Evolutionary conservation across 2,888 invertebrate species (phyloP).

Genomic region (Entomobrya proxima): DNA sequence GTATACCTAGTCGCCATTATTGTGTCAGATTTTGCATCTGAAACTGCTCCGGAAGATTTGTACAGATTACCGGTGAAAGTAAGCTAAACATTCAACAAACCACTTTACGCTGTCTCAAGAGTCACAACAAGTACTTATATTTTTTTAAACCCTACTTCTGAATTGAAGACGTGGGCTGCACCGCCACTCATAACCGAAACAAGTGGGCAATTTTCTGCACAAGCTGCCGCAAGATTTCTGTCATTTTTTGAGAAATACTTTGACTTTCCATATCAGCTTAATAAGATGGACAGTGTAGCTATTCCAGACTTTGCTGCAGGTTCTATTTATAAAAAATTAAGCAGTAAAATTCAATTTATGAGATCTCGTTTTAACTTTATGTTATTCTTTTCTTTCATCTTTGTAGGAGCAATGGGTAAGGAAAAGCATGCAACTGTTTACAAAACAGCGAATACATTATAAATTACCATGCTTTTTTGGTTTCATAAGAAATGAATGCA

Average conservation of each 20-base stretch:
- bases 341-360: too few relatives aligned
- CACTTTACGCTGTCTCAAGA: background rate
- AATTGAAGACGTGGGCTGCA: constrained; percentile 68
- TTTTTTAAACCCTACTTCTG: background rate
- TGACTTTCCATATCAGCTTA: constrained; percentile 51
- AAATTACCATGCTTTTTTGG: too few relatives aligned
- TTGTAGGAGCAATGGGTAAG: background rate
- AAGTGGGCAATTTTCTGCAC: constrained; percentile 59
- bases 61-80: constrained; percentile 58
- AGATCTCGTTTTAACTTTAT: too few relatives aligned
- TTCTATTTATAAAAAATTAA: too few relatives aligned
- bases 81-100: background rate
- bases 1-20: constrained; percentile 68
- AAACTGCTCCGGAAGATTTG: constrained; percentile 42
- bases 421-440: background rate
- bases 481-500: too few relatives aligned
- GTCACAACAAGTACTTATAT: background rate
- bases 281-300: constrained; percentile 65
- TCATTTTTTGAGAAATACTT: constrained; percentile 56
- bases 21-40: constrained; percentile 66
- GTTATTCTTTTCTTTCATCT: too few relatives aligned
- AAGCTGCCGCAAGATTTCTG: constrained; percentile 56
- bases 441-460: too few relatives aligned
- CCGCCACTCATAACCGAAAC: constrained; percentile 56
- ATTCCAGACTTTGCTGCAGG: constrained; percentile 66